A percentile compares a stretch with the other conserved stretches of the same genome.
Evolutionary conservation across 1,140 invertebrate genomes (phyloP).

Genomic region (Polyergus mexicanus): DNA sequence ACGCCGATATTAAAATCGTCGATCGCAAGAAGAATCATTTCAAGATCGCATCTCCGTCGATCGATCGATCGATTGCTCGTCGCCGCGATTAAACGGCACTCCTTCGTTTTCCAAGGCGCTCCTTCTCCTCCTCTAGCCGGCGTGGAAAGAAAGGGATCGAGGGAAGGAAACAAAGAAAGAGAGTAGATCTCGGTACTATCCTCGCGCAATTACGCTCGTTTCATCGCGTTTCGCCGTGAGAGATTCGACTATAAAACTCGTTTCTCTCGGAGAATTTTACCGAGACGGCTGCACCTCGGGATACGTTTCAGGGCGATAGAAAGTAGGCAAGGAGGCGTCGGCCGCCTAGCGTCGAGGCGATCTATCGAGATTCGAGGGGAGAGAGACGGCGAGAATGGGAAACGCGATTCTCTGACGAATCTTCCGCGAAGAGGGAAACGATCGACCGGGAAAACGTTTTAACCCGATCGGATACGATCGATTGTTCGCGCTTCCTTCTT

Average conservation of each 20-base stretch:
- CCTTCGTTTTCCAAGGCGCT: constrained; percentile 20
- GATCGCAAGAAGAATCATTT: background rate
- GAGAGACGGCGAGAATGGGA: constrained; percentile 21
- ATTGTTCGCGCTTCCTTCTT: constrained; percentile 11
- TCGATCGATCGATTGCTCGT: constrained; percentile 26
- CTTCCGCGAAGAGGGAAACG: constrained; percentile 61
- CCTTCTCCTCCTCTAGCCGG: background rate
- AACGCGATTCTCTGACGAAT: constrained; percentile 45
- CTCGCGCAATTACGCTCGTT: constrained; percentile 72
- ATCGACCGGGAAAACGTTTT: constrained; percentile 62
- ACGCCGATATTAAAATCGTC: constrained; percentile 36
- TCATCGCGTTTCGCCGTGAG: constrained; percentile 70
- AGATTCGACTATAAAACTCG: constrained; percentile 73
- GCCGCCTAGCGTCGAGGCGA: constrained; percentile 55
- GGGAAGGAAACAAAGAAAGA: background rate
- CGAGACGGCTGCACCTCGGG: constrained; percentile 52
- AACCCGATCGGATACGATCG: constrained; percentile 44
- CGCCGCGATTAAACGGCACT: constrained; percentile 51
- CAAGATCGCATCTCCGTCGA: constrained; percentile 29
- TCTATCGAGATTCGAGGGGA: constrained; percentile 46
- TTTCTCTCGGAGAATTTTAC: constrained; percentile 70
- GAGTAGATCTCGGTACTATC: constrained; percentile 61
- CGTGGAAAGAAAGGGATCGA: constrained; percentile 25
- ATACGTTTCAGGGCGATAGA: constrained; percentile 68
- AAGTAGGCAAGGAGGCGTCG: constrained; percentile 71